Evolutionary conservation across 2,113 vertebrate species (phyloP), one percentile per base, ranked within the genome.

Genomic region (Brachypteracias leptosomus): DNA sequence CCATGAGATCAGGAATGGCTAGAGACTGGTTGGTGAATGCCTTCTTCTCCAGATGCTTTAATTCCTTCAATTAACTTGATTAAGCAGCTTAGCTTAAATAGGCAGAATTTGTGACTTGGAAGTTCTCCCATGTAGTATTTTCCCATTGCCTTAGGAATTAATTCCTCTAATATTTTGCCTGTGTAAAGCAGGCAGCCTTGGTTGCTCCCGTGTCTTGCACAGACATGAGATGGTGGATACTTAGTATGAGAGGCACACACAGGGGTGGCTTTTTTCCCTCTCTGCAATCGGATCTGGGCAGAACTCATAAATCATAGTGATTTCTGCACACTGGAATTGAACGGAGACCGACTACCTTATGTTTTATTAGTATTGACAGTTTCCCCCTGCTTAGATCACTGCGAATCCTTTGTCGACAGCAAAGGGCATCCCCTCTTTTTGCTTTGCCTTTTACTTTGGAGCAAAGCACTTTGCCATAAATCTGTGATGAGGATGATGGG

Each of bases 31-130:
- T 90, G 72, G 90, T 80, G 72, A 84, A 65, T 13, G 9, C 57
- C 9, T 71, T 80, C 29, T 63, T 78, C 68, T 92, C 68, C 76
- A 87, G 90, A 90, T 94, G 92, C 73, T 90, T 87, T 92, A 95
- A 95, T 93, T 80, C 65, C 68, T 90, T 86, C 92, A 95, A 90
- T 96, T 96, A 93, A 93, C 90, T 95, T 95, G 89, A 95, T 96
- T 94, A 97, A 94, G 95, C 86, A 86, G 85, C 82, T 96, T 93
- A 92, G 82, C 49, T 95, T 92, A 77, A 94, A 85, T 74, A 90
- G 85, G 63, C 42, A 77, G 85, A 91, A 94, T 81, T 61, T 91
- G 89, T 81, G 87, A 81, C 54, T 94, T 97, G 84, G 78, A 95
- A 87, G 52, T 57, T 93, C 16, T 92, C 90, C 90, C 35, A 2